phyloP scores from a whole-genome alignment of 2,113 vertebrate species.

The Gasterosteus nipponicus region DNA sequence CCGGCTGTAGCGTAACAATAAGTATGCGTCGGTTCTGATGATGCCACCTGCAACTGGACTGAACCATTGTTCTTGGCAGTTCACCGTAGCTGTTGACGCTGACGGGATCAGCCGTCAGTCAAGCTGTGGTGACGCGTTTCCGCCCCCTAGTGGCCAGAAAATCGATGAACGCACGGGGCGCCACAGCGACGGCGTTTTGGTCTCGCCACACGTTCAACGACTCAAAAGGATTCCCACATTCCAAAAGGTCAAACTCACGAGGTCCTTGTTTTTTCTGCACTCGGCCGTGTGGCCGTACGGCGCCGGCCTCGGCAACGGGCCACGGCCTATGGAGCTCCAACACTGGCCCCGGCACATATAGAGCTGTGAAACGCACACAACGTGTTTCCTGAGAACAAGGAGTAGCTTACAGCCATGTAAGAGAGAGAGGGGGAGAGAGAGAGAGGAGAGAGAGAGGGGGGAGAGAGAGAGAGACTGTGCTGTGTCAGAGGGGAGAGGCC shows the following conservation, averaged over 20 bases:
- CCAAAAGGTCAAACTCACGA: neutral
- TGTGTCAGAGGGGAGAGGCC: slow-evolving; percentile 24
- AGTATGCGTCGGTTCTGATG: too few species aligned
- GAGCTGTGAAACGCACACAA: neutral
- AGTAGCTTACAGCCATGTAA: neutral
- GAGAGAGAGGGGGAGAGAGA: neutral
- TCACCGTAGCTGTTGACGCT: too few species aligned
- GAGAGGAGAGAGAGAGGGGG: neutral
- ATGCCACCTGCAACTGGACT: too few species aligned
- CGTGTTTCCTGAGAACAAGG: neutral
- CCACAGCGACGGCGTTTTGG: neutral
- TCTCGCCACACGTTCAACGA: neutral
- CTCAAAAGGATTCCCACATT: neutral
- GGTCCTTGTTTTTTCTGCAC: neutral
- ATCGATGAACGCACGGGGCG: neutral
- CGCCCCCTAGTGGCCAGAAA: neutral
- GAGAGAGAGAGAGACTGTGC: neutral
- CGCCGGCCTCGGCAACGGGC: neutral
- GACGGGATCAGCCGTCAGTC: neutral
- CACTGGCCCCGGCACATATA: neutral
- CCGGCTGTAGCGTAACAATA: too few species aligned
- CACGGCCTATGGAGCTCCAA: slow-evolving; percentile 7
- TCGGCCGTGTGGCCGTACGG: slow-evolving; percentile 24
- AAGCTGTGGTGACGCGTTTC: neutral
- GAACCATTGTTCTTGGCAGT: too few species aligned